Evolutionary conservation across 2,888 invertebrate genomes (phyloP), one percentile per base, ranked within the genome.

Genomic region (Agrochola lychnidis): DNA sequence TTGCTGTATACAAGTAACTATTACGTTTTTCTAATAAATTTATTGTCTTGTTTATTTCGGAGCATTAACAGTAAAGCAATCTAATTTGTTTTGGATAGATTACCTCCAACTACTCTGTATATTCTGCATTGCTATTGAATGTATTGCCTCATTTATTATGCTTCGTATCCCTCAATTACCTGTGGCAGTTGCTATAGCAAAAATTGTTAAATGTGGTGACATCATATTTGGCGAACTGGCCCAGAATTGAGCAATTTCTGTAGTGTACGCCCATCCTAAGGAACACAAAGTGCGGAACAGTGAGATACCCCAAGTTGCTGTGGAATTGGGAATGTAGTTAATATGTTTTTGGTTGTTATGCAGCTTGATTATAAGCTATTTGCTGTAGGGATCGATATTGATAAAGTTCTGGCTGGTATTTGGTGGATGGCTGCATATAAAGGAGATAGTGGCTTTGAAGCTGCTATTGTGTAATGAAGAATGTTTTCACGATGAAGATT

Each of bases 271-370:
- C 6, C 36, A 53, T 16, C 73, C 53, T 66, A 64, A 63, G 70
- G 22, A 74, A 74, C 30, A 62, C 79, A 70, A 75, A 80, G 63
- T 78, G 72, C 40, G 14, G 72, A 68, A 76, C 63, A 76, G 51
- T 36, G 56, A 69, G 68, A 79, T 79, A 56, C 45, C 71, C 78
- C 53, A 71, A 78, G 77, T 80, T 80, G 5, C 72, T 75, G 16
- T 69, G 61, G 53, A 57, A 79, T 74, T 74, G 45, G 74, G 64
- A 77, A 71, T 69, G 48, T 56, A 85, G 64, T 78, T 70, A 75
- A 73, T 73, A 75, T 87, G 71, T 85, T 76, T 68, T 40, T 62
- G 70, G 56, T n/a, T 70, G 68, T 59, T 64, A 51, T 62, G 59
- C 36, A 71, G 63, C 48, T 66, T 68, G 71, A 63, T 45, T 48